Conservation (phyloP, 2,797 vertebrate species). For the Microctenopoma stevenorrisi region DNA sequence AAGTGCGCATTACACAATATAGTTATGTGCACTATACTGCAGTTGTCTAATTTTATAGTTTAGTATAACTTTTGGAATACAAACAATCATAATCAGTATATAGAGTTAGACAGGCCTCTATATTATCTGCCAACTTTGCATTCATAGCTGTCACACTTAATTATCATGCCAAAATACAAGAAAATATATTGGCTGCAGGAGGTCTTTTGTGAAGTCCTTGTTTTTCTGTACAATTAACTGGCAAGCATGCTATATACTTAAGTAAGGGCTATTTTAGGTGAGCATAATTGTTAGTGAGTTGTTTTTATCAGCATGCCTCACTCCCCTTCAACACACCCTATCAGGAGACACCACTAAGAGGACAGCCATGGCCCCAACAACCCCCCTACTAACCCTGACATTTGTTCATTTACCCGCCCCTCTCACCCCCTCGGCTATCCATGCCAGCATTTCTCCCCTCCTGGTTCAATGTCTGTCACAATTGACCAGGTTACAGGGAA, state of each 20-base stretch:
- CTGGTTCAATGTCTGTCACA: slow-evolving; percentile 71
- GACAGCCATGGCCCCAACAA: slow-evolving; percentile 61
- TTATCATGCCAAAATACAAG: slow-evolving; percentile 78
- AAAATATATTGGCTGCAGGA: slow-evolving; percentile 77
- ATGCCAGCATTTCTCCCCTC: slow-evolving; percentile 14
- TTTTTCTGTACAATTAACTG: slow-evolving; percentile 83
- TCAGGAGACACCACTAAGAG: slow-evolving; percentile 76
- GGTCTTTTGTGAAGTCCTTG: slow-evolving; percentile 78
- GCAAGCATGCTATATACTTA: slow-evolving; percentile 79
- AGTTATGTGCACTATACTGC: slow-evolving; percentile 3
- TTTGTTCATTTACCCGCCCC: slow-evolving; percentile 76
- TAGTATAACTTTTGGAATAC: slow-evolving; percentile 63
- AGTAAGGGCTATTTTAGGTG: slow-evolving; percentile 81
- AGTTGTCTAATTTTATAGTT: slow-evolving; percentile 47
- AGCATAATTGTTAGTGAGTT: slow-evolving; percentile 83
- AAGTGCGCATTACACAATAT: slow-evolving; percentile 28
- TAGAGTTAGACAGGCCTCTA: slow-evolving; percentile 73
- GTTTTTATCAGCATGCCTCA: slow-evolving; percentile 84
- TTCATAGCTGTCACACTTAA: slow-evolving; percentile 79
- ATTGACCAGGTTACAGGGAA: slow-evolving; percentile 77
- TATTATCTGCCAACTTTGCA: slow-evolving; percentile 78
- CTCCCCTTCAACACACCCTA: slow-evolving; percentile 74
- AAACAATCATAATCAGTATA: slow-evolving; percentile 65
- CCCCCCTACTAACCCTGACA: slow-evolving; percentile 75
- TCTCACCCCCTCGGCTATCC: slow-evolving; percentile 48